Percentiles rank a stretch among this genome's conserved stretches.
Conservation (phyloP, 1,140 invertebrate species). For the Condylostylus longicornis region DNA sequence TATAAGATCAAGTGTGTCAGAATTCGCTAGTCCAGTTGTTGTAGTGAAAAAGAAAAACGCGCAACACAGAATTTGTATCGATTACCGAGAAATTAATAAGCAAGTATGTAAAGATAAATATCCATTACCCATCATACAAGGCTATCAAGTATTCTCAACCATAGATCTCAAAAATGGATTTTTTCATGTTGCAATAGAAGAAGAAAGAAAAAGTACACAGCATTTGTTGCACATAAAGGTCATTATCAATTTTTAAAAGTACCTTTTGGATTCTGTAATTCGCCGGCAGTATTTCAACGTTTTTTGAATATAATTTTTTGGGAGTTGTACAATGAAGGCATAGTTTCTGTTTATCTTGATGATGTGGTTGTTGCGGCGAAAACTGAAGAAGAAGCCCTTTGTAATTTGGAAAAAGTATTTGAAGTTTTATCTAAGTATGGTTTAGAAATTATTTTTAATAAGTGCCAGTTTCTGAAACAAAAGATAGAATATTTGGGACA, state of each 20-base stretch:
- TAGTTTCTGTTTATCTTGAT: not conserved
- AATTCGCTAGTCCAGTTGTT: conserved; percentile 20
- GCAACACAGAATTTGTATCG: not conserved
- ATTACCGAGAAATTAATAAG: conserved; percentile 1
- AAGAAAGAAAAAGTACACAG: not conserved
- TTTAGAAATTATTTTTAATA: not conserved
- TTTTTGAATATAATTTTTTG: not conserved
- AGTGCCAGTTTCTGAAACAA: not conserved
- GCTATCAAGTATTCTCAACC: no score
- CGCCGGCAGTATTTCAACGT: not conserved
- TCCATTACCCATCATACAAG: no score
- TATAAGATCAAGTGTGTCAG: conserved; percentile 12
- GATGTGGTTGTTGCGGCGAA: not conserved
- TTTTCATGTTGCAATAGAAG: not conserved
- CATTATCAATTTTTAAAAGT: not conserved
- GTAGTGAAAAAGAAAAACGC: conserved; percentile 25
- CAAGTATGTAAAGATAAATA: no score
- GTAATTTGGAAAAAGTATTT: not conserved
- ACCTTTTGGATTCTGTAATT: not conserved
- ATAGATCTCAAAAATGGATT: no score
- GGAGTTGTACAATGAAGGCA: not conserved
- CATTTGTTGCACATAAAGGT: not conserved
- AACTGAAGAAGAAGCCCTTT: not conserved
- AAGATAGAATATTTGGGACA: not conserved
- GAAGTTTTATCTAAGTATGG: not conserved